These are phyloP conservation scores for Lates japonicus DNA, from an alignment of 2,797 vertebrate species.

Conservation along the genomic window DNA sequence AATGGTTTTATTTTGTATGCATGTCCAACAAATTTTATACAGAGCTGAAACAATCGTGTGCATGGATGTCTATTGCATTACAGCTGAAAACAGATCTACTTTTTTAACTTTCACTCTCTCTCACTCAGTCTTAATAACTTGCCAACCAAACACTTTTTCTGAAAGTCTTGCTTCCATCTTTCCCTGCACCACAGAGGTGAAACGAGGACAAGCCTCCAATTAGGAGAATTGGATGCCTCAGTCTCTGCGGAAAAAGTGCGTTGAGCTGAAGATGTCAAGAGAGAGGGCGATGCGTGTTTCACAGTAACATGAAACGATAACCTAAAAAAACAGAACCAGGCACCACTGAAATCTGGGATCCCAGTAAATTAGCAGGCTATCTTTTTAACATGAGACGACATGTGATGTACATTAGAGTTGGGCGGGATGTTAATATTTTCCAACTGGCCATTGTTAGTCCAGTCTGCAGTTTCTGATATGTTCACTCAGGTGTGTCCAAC, in stretches of 20 bases:
- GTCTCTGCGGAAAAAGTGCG: conserved; percentile 20
- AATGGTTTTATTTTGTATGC: not conserved
- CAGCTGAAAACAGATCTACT: not conserved
- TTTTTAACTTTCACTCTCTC: not conserved
- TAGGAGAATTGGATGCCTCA: conserved; percentile 40
- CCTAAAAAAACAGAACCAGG: not conserved
- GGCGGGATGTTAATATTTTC: no score
- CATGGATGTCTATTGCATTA: not conserved
- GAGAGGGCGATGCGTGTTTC: conserved; percentile 1
- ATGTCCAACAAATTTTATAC: not conserved
- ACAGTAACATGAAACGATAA: not conserved
- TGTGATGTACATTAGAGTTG: no score
- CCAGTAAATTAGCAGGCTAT: not conserved
- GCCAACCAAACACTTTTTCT: conserved; percentile 21
- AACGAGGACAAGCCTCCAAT: conserved; percentile 43
- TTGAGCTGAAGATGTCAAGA: conserved; percentile 25
- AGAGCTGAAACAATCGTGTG: not conserved
- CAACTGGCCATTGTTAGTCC: no score
- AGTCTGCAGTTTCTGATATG: no score
- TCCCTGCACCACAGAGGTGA: conserved; percentile 28
- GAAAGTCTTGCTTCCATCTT: conserved; percentile 23
- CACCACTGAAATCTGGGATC: not conserved
- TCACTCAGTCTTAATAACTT: conserved; percentile 6
- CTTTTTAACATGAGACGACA: not conserved
- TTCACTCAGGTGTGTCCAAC: no score